Evolutionary conservation across 2,113 vertebrate species (phyloP), one percentile per base, ranked within the genome.

Genomic region (Hemiprocne comata): DNA sequence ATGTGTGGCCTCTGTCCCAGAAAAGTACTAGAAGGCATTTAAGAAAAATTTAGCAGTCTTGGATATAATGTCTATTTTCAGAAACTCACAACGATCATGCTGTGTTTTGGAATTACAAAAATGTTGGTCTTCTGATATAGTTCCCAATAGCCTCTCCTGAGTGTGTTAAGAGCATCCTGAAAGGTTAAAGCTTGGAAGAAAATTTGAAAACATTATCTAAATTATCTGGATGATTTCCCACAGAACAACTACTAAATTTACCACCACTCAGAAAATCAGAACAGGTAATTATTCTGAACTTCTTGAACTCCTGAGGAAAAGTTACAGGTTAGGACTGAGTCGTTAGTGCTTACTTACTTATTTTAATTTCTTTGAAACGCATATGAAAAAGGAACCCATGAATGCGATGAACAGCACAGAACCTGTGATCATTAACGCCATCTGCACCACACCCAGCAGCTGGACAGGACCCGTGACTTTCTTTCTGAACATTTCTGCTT

Each of bases 401-500:
- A 98, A 99, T 10, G 95, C 28, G 7, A 98, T 9, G 38, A 98
- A 98, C 40, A 98, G 29, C 86, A 96, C 83, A 21, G 81, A 48
- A 28, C 99, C 99, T 2, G 77, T 1, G 2, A 97, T 94, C 1
- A 99, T 77, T 25, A 99, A 78, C 1, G 38, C 14, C 8, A 98
- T 85, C 98, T 99, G 98, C 38, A 98, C 11, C 1, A 34, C 8
- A 18, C 96, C 94, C 90, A 99, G 95, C 28, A 98, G 70, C 29
- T 97, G 51, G 48, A 99, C 79, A 9, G 90, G 97, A 13, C 90
- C 53, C 2, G 97, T 89, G 61, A 99, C 98, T 96, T 98, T 97
- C 2, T 1, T 33, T 96, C 98, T 98, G 90, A 99, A 98, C 98
- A 95, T 96, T 62, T 98, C 85, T 16, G 99, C 99, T 7, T 99